Conservation (phyloP, 2,113 vertebrate genomes). For the Corythaixoides concolor region DNA sequence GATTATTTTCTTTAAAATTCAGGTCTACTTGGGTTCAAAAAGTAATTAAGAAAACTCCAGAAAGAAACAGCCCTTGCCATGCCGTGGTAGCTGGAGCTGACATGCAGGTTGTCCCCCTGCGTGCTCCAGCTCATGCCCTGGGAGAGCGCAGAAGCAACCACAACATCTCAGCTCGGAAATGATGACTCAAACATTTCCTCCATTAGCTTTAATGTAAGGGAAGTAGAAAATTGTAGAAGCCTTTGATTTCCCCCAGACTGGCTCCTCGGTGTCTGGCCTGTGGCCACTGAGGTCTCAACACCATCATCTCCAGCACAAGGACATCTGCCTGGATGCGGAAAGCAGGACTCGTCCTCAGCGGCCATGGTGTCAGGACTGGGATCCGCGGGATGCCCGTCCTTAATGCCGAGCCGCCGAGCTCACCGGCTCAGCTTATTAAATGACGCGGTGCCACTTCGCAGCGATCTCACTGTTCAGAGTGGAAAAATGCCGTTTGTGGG, state of each 20-base stretch:
- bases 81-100: background rate
- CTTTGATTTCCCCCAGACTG: background rate
- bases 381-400: accelerated
- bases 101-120: background rate
- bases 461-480: background rate
- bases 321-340: background rate
- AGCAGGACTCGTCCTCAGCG: background rate
- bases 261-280: background rate
- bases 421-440: background rate
- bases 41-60: background rate
- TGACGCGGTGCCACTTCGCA: background rate
- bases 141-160: background rate
- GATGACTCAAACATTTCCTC: background rate
- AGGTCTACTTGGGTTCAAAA: background rate
- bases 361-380: background rate
- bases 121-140: background rate
- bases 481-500: background rate
- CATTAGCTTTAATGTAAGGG: background rate
- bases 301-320: accelerated
- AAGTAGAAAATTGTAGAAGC: background rate
- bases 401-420: background rate
- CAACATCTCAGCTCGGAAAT: background rate
- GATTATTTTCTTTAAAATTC: background rate
- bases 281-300: background rate
- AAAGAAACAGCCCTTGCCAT: background rate